These are phyloP conservation scores for Nemapogon koenigi DNA, from an alignment of 2,888 invertebrate species.

Conservation along the genomic window DNA sequence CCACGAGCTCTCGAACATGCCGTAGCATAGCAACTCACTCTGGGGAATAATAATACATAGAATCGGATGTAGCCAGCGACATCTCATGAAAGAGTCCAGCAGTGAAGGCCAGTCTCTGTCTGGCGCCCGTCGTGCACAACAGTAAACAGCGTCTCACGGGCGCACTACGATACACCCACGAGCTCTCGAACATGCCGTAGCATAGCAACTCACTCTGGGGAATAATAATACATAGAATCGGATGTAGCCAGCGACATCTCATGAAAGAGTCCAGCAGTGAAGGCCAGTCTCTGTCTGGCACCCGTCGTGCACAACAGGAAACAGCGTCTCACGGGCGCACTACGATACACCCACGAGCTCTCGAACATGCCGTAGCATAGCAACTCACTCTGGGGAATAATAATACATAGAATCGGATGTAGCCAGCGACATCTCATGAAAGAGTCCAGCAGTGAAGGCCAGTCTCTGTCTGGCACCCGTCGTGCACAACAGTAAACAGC, in stretches of 20 bases:
- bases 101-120: constrained; percentile 23
- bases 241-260: constrained; percentile 39
- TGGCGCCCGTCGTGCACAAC: background rate
- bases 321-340: background rate
- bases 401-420: constrained; percentile 37
- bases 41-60: too few species aligned
- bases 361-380: constrained; percentile 2
- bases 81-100: constrained; percentile 42
- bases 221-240: too few species aligned
- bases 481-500: background rate
- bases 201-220: constrained; percentile 1
- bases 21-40: constrained; percentile 34
- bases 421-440: constrained; percentile 34
- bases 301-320: constrained; percentile 1
- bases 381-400: constrained; percentile 2
- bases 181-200: constrained; percentile 4
- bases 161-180: constrained; percentile 1
- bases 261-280: constrained; percentile 38
- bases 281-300: constrained; percentile 19
- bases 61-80: constrained; percentile 34
- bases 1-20: constrained; percentile 36
- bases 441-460: constrained; percentile 37
- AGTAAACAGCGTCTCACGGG: background rate
- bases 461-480: constrained; percentile 14
- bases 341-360: constrained; percentile 3